These are phyloP conservation scores for Marmota flaviventris DNA, from an alignment of 2,113 vertebrate species.

Conservation along the genomic window DNA sequence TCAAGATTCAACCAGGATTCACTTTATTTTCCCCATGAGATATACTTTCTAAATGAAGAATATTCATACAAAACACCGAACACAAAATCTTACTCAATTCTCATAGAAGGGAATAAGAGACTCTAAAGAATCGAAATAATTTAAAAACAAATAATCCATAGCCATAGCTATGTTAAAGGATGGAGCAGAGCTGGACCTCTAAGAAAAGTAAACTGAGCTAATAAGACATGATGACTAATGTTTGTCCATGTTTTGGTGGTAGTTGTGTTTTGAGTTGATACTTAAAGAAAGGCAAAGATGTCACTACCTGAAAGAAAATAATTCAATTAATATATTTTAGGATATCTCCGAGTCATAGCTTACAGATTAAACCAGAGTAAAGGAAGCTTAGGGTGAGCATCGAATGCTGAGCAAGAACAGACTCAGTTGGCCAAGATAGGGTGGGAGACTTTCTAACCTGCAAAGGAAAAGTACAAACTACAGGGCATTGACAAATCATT, in stretches of 20 bases:
- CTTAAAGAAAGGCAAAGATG: neutral
- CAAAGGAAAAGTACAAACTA: neutral
- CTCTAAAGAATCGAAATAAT: neutral
- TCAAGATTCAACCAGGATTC: neutral
- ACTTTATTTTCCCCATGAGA: neutral
- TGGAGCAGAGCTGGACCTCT: neutral
- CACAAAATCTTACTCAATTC: neutral
- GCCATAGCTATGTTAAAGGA: rapidly evolving
- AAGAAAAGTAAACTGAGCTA: neutral
- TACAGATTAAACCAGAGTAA: neutral
- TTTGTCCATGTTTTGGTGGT: neutral
- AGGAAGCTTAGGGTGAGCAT: rapidly evolving
- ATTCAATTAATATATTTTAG: neutral
- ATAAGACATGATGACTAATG: neutral
- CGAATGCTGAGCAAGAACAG: neutral
- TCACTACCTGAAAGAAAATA: neutral
- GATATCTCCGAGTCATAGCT: neutral
- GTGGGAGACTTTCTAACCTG: neutral
- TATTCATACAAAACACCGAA: neutral
- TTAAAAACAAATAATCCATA: neutral
- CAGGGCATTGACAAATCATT: neutral
- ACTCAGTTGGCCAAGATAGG: neutral
- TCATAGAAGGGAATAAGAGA: neutral
- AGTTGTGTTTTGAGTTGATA: neutral
- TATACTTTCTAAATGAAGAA: neutral